Base-by-base conservation (phyloP, 2,888 invertebrate genomes). In the Chloroclysta siterata region DNA sequence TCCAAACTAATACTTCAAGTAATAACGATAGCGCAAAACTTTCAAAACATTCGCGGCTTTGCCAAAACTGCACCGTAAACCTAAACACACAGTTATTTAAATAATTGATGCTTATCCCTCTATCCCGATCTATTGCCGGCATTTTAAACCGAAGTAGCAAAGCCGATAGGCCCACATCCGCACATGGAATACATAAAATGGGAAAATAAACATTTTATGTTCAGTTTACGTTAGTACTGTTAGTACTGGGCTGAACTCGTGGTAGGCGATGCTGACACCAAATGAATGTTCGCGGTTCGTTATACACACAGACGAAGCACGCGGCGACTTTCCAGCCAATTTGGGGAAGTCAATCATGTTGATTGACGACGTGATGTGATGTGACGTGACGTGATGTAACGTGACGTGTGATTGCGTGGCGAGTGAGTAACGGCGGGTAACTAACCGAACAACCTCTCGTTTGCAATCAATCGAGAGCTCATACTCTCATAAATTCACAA, bases 121-220 rank as follows among this genome's bases (percentile, higher is more conserved):
- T 8, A 33, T 50, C 14, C 15, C 11, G 47, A 55, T 55, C 55
- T 36, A 44, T 36, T 46, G 55, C 11, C 14, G 33, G 14, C 15
- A 14, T 46, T 33, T 33, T 46, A 22, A 46, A 17, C 33, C 15
- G 13, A 55, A 46, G 36, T 13, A 54, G 33, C 33, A 7, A 5
- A 55, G 36, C 55, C 13, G 55, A 55, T 55, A 46, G 33, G 17
- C 8, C 46, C 17, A 33, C 36, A 15, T 33, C 36, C 55, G 46
- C 36, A 29, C 46, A 33, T 8, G 46, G 55, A 55, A 36, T 47
- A 55, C 55, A 55, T 47, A 47, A 36, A 46, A 28, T 29, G 7
- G 54, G 29, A 54, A 47, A 55, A 46, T 55, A 55, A 55, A 55
- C 55, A 55, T 55, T 55, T 55, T 55, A 17, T 55, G 33, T 15